Conservation (phyloP, 2,888 invertebrate genomes). For the Bhutanitis thaidina region DNA sequence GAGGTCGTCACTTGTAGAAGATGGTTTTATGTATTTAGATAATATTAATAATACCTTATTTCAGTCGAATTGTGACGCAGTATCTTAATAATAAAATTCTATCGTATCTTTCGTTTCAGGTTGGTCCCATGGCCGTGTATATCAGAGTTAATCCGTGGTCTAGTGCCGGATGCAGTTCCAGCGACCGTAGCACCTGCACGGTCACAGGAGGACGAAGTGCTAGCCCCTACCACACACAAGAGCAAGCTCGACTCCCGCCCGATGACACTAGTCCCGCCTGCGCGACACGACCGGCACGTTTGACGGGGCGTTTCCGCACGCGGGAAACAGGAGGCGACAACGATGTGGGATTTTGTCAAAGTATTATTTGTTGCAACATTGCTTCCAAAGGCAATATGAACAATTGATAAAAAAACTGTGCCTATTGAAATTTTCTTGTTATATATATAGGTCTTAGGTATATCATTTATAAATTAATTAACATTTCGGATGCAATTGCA, state of each 20-base stretch:
- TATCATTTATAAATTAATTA: no score
- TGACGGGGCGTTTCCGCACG: slow-evolving; percentile 28
- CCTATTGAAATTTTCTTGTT: slow-evolving; percentile 6
- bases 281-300: slow-evolving; percentile 58
- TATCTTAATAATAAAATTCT: no score
- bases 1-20: no score
- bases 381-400: background rate
- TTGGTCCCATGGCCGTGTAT: slow-evolving; percentile 85
- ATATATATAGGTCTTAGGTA: background rate
- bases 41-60: no score
- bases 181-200: slow-evolving; percentile 18
- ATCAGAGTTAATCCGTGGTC: slow-evolving; percentile 81
- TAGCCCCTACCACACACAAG: slow-evolving; percentile 1
- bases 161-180: slow-evolving; percentile 86
- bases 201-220: slow-evolving; percentile 4
- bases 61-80: no score
- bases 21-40: no score
- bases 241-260: slow-evolving; percentile 52
- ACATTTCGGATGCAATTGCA: no score
- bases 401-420: slow-evolving; percentile 5
- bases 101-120: slow-evolving; percentile 57
- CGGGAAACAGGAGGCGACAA: background rate
- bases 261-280: slow-evolving; percentile 57
- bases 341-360: slow-evolving; percentile 18
- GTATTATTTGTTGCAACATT: background rate